Evolutionary conservation across 1,140 invertebrate genomes (phyloP).

Genomic region (Oscheius sp.): DNA sequence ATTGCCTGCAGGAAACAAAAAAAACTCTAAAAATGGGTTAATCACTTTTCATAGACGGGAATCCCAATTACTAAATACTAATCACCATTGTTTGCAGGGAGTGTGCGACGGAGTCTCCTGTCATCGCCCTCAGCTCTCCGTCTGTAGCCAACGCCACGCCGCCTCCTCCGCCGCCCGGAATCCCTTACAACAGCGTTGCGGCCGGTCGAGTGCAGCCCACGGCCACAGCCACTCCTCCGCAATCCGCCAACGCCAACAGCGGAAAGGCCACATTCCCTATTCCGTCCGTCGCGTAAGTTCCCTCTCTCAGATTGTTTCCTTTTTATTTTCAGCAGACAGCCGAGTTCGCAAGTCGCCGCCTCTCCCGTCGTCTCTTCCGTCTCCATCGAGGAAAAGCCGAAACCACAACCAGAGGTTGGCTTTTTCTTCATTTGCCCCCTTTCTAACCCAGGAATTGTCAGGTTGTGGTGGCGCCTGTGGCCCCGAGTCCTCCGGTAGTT

Average conservation of each 20-base stretch:
- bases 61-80: no score
- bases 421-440: background rate
- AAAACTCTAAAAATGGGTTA: no score
- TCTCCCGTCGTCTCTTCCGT: background rate
- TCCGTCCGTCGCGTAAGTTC: constrained; percentile 12
- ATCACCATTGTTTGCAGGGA: no score
- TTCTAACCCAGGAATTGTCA: background rate
- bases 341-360: background rate
- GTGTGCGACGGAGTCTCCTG: background rate
- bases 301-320: background rate
- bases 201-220: constrained; percentile 40
- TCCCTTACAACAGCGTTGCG: constrained; percentile 61
- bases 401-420: background rate
- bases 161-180: constrained; percentile 64
- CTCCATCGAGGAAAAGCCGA: background rate
- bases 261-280: background rate
- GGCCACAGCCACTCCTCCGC: constrained; percentile 30
- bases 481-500: background rate
- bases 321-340: background rate
- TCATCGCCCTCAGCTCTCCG: background rate
- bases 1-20: no score
- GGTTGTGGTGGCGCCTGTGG: background rate
- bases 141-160: constrained; percentile 41
- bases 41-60: no score
- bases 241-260: constrained; percentile 8